Conservation (phyloP, 2,113 vertebrate genomes). For the Scolopax mira region DNA sequence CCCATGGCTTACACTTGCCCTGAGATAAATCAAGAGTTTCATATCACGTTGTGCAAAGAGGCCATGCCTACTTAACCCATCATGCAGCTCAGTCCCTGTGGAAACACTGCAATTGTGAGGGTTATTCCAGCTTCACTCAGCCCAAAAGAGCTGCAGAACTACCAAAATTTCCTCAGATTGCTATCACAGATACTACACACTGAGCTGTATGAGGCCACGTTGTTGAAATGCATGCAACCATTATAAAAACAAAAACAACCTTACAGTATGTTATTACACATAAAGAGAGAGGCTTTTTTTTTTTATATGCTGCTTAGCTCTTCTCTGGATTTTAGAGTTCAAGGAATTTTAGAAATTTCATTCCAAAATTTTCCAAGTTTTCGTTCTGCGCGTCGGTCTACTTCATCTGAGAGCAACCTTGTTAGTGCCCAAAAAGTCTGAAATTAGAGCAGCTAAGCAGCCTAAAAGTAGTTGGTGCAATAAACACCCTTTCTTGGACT, state of each 20-base stretch:
- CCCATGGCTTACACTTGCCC: neutral
- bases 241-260: neutral
- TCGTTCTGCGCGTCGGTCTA: neutral
- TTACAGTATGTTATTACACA: neutral
- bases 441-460: neutral
- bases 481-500: neutral
- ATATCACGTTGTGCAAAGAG: neutral
- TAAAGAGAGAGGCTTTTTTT: neutral
- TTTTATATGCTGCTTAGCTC: neutral
- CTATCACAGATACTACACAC: neutral
- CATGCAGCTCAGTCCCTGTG: neutral
- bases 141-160: neutral
- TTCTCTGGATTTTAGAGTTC: neutral
- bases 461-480: neutral
- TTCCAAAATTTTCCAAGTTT: neutral
- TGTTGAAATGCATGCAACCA: neutral
- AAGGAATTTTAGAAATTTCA: neutral
- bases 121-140: neutral
- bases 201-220: rapidly evolving
- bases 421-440: neutral
- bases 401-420: neutral
- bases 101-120: neutral
- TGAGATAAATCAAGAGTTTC: neutral
- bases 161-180: neutral
- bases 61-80: neutral